Percentiles rank a stretch among this genome's conserved stretches.
Evolutionary conservation across 1,140 invertebrate genomes (phyloP).

Genomic region (Drosophila mojavensis): DNA sequence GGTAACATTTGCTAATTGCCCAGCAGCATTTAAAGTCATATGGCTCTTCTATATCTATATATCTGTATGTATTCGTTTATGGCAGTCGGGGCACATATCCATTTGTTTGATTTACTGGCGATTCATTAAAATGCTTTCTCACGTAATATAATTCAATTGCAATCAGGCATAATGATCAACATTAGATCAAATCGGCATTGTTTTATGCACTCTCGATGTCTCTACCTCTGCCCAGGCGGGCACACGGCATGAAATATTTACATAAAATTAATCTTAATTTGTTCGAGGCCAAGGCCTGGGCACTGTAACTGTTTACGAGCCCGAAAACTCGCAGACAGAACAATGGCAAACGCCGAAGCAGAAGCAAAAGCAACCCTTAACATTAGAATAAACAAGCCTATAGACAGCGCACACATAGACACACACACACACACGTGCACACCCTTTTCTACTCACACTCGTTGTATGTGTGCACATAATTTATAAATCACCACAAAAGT

Average conservation of each 20-base stretch:
- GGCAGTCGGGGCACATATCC: neutral
- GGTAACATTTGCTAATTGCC: conserved; percentile 5
- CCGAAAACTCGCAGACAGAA: conserved; percentile 2
- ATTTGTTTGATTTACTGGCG: conserved; percentile 2
- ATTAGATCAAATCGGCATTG: conserved; percentile 34
- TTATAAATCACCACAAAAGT: conserved; percentile 66
- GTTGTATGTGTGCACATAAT: conserved; percentile 32
- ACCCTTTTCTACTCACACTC: neutral
- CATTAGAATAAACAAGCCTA: conserved; percentile 29
- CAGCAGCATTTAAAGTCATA: neutral
- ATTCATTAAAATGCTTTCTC: conserved; percentile 31
- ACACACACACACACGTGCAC: conserved; percentile 7
- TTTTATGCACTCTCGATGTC: conserved; percentile 32
- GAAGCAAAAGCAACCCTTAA: conserved; percentile 39
- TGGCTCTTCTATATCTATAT: too few relatives aligned
- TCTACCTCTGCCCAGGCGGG: neutral
- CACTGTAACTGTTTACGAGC: conserved; percentile 2
- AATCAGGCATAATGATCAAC: conserved; percentile 36
- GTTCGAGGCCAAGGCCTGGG: neutral
- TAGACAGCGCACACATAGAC: too few relatives aligned
- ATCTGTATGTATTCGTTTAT: neutral
- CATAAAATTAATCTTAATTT: conserved; percentile 60
- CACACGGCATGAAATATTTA: conserved; percentile 45
- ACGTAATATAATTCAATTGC: conserved; percentile 51
- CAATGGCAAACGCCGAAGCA: neutral